A percentile compares a stretch with the other conserved stretches of the same genome.
These are phyloP conservation scores for Neolamprologus longior DNA, from an alignment of 2,113 vertebrate species.

Conservation along the genomic window DNA sequence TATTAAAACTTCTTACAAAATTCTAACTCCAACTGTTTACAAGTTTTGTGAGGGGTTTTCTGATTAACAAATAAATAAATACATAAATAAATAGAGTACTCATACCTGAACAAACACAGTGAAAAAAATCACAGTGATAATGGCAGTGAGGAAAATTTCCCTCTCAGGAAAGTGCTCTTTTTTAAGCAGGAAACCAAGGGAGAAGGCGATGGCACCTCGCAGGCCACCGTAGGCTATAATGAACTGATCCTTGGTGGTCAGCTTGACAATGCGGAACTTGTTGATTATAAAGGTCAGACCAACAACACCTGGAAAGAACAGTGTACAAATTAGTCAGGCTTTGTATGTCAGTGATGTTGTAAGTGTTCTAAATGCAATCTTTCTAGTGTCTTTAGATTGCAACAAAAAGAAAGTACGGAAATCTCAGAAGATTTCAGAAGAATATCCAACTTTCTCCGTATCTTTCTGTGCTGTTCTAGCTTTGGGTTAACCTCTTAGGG, in stretches of 20 bases:
- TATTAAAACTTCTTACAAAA: neutral
- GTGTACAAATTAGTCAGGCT: neutral
- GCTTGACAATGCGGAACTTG: constrained; percentile 95
- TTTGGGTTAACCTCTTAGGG: neutral
- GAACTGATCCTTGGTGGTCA: constrained; percentile 97
- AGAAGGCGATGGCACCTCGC: constrained; percentile 96
- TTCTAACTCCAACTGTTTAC: neutral
- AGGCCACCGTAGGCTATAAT: constrained; percentile 95
- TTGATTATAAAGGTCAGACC: constrained; percentile 92
- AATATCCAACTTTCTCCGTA: accelerated
- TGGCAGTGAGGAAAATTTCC: constrained; percentile 86
- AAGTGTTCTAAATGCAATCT: neutral
- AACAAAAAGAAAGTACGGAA: neutral
- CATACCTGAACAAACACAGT: constrained; percentile 96
- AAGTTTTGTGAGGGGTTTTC: neutral
- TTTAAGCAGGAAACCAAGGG: constrained; percentile 86
- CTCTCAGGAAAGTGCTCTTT: constrained; percentile 72
- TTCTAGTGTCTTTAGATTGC: neutral
- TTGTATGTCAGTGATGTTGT: neutral
- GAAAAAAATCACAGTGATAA: constrained; percentile 97
- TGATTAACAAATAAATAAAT: neutral
- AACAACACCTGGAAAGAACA: constrained; percentile 78
- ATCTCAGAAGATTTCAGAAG: neutral
- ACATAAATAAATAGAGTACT: neutral
- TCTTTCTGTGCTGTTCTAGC: neutral